Base-by-base conservation (phyloP, 2,113 vertebrate genomes). In the Andinoacara biseriatus region DNA sequence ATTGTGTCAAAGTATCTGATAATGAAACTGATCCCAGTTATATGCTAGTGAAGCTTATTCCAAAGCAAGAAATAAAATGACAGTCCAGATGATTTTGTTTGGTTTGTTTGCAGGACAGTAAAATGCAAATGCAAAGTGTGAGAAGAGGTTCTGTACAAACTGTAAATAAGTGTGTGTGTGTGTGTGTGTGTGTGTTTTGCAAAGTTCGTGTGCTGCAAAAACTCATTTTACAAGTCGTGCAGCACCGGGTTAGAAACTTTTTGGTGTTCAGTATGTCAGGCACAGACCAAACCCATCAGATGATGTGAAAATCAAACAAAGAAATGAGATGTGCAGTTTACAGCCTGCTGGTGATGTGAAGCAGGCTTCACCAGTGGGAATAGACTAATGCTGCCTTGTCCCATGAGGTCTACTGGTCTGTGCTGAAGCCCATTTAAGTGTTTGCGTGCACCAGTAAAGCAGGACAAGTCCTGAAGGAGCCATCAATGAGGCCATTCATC, bases 401-500 rank as follows among this genome's bases (percentile, higher is more conserved):
- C 62, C 63, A 20, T 14, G 43, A n/a, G 49, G 62, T 46, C 24
- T 13, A 61, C 22, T 18, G 35, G 29, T 67, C 62, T 78, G 69
- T 61, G 62, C 72, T 62, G 26, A 52, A 46, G 49, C 58, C 58
- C 31, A 56, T 75, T 82, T 72, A 74, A 78, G 69, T 63, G 46
- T 72, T 15, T 80, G 65, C 33, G 58, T 35, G n/a, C 11, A 5
- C 35, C 65, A 49, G 78, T 52, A 75, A 89, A 90, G 81, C 29
- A 85, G 89, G 84, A 75, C 86, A 35, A 46, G 80, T 90, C 87
- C 80, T 77, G 31, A 24, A 87, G 81, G 89, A 87, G 24, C 59
- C 65, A 57, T 90, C 80, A 92, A 92, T 78, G 91, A 90, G 91
- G 85, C 78, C 86, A 90, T 93, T 93, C 87, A 92, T 88, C 83